Percentiles rank a stretch among this genome's conserved stretches.
phyloP scores from a whole-genome alignment of 2,113 vertebrate species.

The Poicephalus gulielmi region DNA sequence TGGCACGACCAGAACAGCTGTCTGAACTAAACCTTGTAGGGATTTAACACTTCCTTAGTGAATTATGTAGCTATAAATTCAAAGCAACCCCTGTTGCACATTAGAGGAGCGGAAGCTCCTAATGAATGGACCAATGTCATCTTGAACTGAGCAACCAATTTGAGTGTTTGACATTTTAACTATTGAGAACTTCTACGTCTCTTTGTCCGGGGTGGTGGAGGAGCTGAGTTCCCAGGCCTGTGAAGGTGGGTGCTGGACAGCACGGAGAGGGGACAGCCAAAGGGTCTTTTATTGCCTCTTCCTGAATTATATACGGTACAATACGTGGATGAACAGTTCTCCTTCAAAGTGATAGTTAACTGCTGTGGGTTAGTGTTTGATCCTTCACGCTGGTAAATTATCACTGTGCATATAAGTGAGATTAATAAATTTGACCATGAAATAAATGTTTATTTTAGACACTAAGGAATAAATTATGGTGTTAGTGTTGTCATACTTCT shows the following conservation, averaged over 20 bases:
- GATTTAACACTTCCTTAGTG: not conserved
- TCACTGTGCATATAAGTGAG: not conserved
- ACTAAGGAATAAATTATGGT: conserved; percentile 1
- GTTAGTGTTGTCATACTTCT: not conserved
- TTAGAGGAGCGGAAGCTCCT: not conserved
- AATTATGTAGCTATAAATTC: not conserved
- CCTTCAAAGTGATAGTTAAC: conserved; percentile 14
- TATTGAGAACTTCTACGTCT: not conserved
- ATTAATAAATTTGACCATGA: conserved; percentile 39
- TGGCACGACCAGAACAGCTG: not conserved
- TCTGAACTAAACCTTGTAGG: not conserved
- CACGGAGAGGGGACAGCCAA: not conserved
- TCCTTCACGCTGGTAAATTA: conserved; percentile 13
- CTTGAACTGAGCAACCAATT: not conserved
- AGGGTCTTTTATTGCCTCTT: not conserved
- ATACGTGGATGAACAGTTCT: not conserved
- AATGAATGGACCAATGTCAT: not conserved
- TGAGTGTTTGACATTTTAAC: not conserved
- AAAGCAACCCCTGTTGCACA: not conserved
- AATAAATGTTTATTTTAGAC: conserved; percentile 19
- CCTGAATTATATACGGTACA: not conserved
- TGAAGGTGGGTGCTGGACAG: not conserved
- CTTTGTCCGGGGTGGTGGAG: not conserved
- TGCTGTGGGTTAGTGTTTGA: not conserved
- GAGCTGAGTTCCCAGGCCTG: not conserved